These are phyloP conservation scores for Drosophila paulistorum DNA, from an alignment of 1,140 invertebrate species.

Conservation along the genomic window DNA sequence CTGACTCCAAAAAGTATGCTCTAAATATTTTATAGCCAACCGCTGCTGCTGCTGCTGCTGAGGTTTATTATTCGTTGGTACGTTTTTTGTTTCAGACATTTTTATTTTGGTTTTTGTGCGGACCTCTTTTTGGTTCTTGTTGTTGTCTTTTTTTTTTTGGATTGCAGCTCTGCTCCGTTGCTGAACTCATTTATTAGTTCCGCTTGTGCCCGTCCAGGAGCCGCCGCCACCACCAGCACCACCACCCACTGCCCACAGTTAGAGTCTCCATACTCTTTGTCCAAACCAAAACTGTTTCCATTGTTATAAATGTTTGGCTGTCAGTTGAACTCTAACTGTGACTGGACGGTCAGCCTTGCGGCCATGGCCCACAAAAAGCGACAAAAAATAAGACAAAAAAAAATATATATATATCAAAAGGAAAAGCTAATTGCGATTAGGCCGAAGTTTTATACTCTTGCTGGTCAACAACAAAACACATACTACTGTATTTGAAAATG, in stretches of 20 bases:
- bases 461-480: too few species aligned
- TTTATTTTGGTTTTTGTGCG: conserved; percentile 65
- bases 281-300: conserved; percentile 24
- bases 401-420: not conserved
- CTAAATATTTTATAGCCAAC: conserved; percentile 70
- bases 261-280: not conserved
- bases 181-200: conserved; percentile 79
- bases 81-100: conserved; percentile 34
- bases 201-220: conserved; percentile 38
- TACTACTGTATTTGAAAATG: too few species aligned
- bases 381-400: conserved; percentile 5
- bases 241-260: too few species aligned
- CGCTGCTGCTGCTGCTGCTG: conserved; percentile 28
- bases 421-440: too few species aligned
- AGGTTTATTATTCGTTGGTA: conserved; percentile 49
- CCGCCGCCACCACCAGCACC: not conserved
- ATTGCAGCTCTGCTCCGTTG: conserved; percentile 43
- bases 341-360: conserved; percentile 46
- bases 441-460: too few species aligned
- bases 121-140: conserved; percentile 37
- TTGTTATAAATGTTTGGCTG: conserved; percentile 75
- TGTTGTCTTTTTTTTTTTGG: conserved; percentile 42
- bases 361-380: conserved; percentile 49
- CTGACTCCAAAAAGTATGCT: conserved; percentile 48
- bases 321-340: conserved; percentile 50